Conservation (phyloP, 2,113 vertebrate genomes). For the Nannobrachium achirus region DNA sequence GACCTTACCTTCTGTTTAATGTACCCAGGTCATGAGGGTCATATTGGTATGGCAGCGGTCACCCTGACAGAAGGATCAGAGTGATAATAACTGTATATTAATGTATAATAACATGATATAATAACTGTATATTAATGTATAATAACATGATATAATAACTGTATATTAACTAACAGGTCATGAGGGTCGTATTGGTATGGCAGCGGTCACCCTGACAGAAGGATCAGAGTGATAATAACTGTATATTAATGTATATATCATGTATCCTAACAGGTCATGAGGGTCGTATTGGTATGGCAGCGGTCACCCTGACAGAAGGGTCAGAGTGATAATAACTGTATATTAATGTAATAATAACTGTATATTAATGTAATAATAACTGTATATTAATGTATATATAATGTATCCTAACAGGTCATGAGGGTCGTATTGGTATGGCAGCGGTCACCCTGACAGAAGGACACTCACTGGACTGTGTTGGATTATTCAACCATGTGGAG, state of each 20-base stretch:
- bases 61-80: conserved; percentile 74
- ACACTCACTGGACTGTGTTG: conserved; percentile 71
- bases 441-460: conserved; percentile 75
- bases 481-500: conserved; percentile 69
- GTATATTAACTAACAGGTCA: conserved; percentile 81
- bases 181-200: conserved; percentile 87
- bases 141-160: too few species aligned
- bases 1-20: too few species aligned
- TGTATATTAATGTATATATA: too few species aligned
- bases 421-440: conserved; percentile 87
- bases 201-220: conserved; percentile 75
- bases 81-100: too few species aligned
- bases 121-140: too few species aligned
- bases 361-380: too few species aligned
- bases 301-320: conserved; percentile 75
- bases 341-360: too few species aligned
- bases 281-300: conserved; percentile 86
- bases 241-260: too few species aligned
- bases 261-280: conserved; percentile 83
- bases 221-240: too few species aligned
- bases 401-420: conserved; percentile 81
- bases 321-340: too few species aligned
- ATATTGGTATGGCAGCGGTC: conserved; percentile 85
- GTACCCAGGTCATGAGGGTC: conserved; percentile 87
- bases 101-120: too few species aligned